A percentile compares a stretch with the other conserved stretches of the same genome.
phyloP scores from a whole-genome alignment of 2,797 vertebrate species.

The Delichon dasypus region DNA sequence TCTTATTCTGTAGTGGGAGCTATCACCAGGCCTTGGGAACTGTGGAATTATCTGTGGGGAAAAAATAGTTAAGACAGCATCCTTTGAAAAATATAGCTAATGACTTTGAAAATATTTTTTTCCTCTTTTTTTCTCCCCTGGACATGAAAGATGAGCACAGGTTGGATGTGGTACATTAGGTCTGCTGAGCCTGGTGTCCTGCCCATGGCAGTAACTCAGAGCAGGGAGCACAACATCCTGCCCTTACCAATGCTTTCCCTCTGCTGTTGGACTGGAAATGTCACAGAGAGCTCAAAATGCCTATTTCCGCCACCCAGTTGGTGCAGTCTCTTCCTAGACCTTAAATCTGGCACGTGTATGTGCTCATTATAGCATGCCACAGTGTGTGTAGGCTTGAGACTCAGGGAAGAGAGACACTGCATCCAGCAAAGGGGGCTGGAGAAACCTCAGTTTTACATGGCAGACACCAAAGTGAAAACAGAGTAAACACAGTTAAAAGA shows the following conservation, averaged over 20 bases:
- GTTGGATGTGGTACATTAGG: background rate
- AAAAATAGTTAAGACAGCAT: background rate
- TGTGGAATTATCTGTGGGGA: background rate
- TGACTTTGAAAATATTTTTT: background rate
- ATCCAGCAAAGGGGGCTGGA: background rate
- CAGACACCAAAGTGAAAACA: background rate
- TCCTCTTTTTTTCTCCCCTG: background rate
- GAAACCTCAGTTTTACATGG: background rate
- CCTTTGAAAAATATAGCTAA: background rate
- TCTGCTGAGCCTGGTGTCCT: background rate
- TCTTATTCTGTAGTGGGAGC: background rate
- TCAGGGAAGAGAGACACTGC: background rate
- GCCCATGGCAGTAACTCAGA: background rate
- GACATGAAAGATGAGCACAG: background rate
- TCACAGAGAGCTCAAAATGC: background rate
- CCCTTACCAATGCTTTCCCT: accelerated
- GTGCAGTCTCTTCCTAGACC: background rate
- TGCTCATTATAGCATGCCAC: background rate
- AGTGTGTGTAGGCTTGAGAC: background rate
- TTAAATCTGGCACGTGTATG: background rate
- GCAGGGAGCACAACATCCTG: background rate
- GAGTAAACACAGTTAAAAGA: background rate
- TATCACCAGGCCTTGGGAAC: background rate
- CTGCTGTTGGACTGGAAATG: accelerated
- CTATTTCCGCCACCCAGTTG: background rate